phyloP scores from a whole-genome alignment of 1,140 invertebrate species.

The Stratiolaelaps scimitus region DNA sequence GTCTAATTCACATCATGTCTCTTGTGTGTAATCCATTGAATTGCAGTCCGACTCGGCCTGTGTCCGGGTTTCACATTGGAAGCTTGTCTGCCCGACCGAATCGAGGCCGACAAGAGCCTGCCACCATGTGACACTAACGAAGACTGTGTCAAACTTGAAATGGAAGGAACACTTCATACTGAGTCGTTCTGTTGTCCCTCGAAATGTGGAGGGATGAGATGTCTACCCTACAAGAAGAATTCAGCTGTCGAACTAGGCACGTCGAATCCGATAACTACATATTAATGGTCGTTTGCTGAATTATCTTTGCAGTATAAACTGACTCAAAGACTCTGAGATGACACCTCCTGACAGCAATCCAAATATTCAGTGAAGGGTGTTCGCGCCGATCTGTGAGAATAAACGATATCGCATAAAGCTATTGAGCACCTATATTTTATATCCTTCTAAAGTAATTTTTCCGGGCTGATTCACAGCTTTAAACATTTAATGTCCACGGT shows the following conservation, averaged over 20 bases:
- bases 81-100: background rate
- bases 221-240: background rate
- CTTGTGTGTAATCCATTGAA: background rate
- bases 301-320: background rate
- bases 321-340: background rate
- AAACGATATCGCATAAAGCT: background rate
- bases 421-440: too few species aligned
- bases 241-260: background rate
- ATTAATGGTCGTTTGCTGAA: background rate
- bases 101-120: background rate
- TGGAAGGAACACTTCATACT: too few species aligned
- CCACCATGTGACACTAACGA: background rate
- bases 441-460: too few species aligned
- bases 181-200: constrained; percentile 7
- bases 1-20: background rate
- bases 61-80: background rate
- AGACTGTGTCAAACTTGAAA: constrained; percentile 5
- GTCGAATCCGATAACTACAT: background rate
- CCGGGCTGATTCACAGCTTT: too few species aligned
- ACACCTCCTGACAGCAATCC: background rate
- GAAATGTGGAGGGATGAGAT: constrained; percentile 12
- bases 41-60: background rate
- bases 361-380: background rate
- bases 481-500: too few species aligned
- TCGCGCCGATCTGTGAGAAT: background rate